Evolutionary conservation across 1,140 invertebrate genomes (phyloP).

Genomic region (Bombus cullumanus): DNA sequence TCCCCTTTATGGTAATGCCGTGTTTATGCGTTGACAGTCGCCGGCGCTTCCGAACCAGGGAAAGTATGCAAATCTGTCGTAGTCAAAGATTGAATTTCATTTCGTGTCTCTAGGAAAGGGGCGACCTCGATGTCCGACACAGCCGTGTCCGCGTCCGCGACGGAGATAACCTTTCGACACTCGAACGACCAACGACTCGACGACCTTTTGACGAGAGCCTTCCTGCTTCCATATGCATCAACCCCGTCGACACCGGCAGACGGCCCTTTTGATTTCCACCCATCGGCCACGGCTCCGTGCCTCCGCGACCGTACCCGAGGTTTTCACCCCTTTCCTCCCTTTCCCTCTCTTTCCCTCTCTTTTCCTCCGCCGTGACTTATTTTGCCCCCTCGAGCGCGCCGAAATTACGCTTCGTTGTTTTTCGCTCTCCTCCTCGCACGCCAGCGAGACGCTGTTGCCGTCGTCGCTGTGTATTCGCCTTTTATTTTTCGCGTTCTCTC

Average conservation of each 20-base stretch:
- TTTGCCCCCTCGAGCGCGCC: not conserved
- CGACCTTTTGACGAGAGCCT: constrained; percentile 67
- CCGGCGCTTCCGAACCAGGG: constrained; percentile 74
- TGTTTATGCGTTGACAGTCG: constrained; percentile 80
- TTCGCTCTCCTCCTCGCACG: too few species aligned
- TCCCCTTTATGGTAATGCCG: constrained; percentile 78
- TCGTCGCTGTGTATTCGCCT: too few species aligned
- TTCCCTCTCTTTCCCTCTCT: too few species aligned
- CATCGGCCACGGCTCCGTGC: constrained; percentile 11
- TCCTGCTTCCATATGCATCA: constrained; percentile 79
- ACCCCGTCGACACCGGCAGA: constrained; percentile 55
- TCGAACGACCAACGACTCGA: constrained; percentile 61
- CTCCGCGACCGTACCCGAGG: not conserved
- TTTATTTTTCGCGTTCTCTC: too few species aligned
- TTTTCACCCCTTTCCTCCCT: not conserved
- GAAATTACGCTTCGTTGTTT: not conserved
- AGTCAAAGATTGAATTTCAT: constrained; percentile 81
- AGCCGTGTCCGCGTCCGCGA: constrained; percentile 53
- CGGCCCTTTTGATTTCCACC: constrained; percentile 71
- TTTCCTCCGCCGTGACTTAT: not conserved
- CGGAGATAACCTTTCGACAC: constrained; percentile 73
- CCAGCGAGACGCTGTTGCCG: too few species aligned
- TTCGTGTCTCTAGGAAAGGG: constrained; percentile 57
- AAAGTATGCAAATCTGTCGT: constrained; percentile 77
- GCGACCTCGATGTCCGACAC: constrained; percentile 59